phyloP scores from a whole-genome alignment of 2,888 invertebrate species.

The Achlya flavicornis region DNA sequence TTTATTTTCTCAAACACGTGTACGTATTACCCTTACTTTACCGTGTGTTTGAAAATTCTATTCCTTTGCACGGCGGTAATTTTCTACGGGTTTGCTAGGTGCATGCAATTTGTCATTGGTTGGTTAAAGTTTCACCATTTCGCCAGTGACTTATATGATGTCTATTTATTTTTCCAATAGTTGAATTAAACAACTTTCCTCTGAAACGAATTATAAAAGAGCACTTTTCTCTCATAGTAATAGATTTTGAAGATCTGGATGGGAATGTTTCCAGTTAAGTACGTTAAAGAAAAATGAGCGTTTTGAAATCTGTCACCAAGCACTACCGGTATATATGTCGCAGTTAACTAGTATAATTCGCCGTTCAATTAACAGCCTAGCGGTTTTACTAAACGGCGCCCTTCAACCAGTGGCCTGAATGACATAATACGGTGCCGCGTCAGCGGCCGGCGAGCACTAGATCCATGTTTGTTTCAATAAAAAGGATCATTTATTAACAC shows the following conservation, averaged over 20 bases:
- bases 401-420: too few species aligned
- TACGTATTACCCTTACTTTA: conserved; percentile 3
- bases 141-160: conserved; percentile 22
- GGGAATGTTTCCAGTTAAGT: neutral
- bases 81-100: conserved; percentile 13
- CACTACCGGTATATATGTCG: too few species aligned
- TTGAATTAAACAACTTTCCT: conserved; percentile 10
- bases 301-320: too few species aligned
- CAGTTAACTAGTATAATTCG: too few species aligned
- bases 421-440: too few species aligned
- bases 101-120: conserved; percentile 26
- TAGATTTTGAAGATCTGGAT: neutral
- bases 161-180: conserved; percentile 13
- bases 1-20: conserved; percentile 6
- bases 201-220: neutral
- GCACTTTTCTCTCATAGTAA: neutral
- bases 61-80: conserved; percentile 20
- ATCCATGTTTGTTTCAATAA: too few species aligned
- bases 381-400: too few species aligned
- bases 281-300: too few species aligned
- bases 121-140: conserved; percentile 24
- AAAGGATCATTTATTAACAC: too few species aligned
- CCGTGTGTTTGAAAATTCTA: conserved; percentile 11
- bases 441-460: too few species aligned
- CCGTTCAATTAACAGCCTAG: too few species aligned